These are phyloP conservation scores for Auanema sp. DNA, from an alignment of 2,888 invertebrate species.

Conservation along the genomic window DNA sequence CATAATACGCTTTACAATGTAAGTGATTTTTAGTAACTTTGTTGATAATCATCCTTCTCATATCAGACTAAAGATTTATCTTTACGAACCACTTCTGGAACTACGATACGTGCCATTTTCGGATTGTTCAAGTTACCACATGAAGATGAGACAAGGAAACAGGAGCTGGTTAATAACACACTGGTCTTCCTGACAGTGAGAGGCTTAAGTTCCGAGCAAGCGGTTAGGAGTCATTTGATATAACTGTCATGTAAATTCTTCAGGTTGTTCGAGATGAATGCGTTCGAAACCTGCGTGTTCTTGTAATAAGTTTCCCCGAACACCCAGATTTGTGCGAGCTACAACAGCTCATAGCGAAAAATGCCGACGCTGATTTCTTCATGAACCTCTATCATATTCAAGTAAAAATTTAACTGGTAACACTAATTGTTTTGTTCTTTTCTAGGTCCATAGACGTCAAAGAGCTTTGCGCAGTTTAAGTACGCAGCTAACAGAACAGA, in stretches of 20 bases:
- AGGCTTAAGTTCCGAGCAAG: too few relatives aligned
- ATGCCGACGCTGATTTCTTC: conserved; percentile 80
- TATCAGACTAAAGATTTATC: too few relatives aligned
- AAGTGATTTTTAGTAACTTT: too few relatives aligned
- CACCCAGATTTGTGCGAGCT: conserved; percentile 63
- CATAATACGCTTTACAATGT: too few relatives aligned
- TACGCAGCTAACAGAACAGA: conserved; percentile 61
- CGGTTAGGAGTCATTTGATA: too few relatives aligned
- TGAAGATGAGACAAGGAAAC: too few relatives aligned
- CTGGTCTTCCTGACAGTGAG: too few relatives aligned
- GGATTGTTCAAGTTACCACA: too few relatives aligned
- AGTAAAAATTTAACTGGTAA: conserved; percentile 6
- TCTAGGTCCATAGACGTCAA: conserved; percentile 79
- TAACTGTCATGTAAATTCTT: too few relatives aligned
- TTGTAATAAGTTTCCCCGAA: conserved; percentile 66
- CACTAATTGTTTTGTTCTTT: conserved; percentile 1
- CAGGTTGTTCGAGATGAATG: conserved; percentile 78
- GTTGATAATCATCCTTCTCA: too few relatives aligned
- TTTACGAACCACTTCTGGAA: conserved; percentile 1
- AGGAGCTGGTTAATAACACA: too few relatives aligned
- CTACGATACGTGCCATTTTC: conserved; percentile 18
- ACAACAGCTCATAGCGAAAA: conserved; percentile 32
- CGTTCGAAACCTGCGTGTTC: conserved; percentile 77
- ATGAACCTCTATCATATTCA: conserved; percentile 81
- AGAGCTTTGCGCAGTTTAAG: conserved; percentile 76